Conservation (phyloP, 2,888 invertebrate genomes). For the Neoitamus cyanurus region DNA sequence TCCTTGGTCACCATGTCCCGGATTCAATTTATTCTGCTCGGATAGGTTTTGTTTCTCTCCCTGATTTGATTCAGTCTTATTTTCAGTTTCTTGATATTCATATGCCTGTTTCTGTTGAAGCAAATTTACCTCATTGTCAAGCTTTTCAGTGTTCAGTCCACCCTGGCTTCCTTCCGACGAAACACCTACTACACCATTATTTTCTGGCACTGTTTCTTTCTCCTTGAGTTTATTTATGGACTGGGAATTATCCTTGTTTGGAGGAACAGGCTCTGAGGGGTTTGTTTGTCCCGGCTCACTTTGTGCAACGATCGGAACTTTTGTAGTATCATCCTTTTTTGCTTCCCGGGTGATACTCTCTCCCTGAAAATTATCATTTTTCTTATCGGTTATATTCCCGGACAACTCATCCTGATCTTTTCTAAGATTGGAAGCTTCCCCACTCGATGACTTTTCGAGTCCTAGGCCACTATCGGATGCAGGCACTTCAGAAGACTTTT, state of each 20-base stretch:
- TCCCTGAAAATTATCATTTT: not conserved
- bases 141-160: not conserved
- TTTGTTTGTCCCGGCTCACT: not conserved
- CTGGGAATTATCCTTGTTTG: not conserved
- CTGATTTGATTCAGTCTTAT: not conserved
- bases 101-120: not conserved
- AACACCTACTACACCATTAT: not conserved
- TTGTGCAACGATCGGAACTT: no score
- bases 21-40: not conserved
- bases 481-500: not conserved
- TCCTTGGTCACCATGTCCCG: not conserved
- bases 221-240: not conserved
- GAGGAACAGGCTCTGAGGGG: not conserved
- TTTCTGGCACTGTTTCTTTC: not conserved
- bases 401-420: not conserved
- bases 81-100: not conserved
- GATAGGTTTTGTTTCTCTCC: not conserved
- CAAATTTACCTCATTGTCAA: not conserved
- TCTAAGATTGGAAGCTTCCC: not conserved
- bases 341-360: not conserved
- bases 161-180: not conserved
- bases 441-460: not conserved
- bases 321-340: no score
- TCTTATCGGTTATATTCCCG: not conserved
- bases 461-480: not conserved